phyloP scores from a whole-genome alignment of 2,113 vertebrate genomes.

The Dasyprocta punctata region DNA sequence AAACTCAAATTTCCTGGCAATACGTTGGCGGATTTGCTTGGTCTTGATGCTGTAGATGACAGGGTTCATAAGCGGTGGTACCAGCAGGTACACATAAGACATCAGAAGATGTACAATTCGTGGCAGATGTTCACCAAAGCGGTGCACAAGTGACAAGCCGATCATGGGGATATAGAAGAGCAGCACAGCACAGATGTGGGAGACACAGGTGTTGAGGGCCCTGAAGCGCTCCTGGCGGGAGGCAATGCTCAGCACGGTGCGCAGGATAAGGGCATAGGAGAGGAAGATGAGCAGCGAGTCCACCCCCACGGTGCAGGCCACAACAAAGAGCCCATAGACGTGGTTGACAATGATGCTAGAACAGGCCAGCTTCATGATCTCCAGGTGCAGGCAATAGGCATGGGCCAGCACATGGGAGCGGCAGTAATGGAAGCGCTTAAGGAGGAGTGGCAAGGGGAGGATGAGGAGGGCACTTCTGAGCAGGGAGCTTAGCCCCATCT shows the following conservation, averaged over 20 bases:
- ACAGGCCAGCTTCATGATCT: slow-evolving; percentile 80
- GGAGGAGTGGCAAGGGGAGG: slow-evolving; percentile 66
- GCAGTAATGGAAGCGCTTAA: slow-evolving; percentile 68
- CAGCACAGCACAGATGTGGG: slow-evolving; percentile 58
- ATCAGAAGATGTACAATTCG: slow-evolving; percentile 70
- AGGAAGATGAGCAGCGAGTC: slow-evolving; percentile 75
- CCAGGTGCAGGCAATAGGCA: slow-evolving; percentile 74
- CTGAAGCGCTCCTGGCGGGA: slow-evolving; percentile 50
- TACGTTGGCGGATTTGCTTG: slow-evolving; percentile 73
- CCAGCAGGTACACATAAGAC: slow-evolving; percentile 81
- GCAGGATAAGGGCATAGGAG: slow-evolving; percentile 60
- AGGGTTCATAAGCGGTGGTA: slow-evolving; percentile 80
- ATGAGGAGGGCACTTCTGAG: slow-evolving; percentile 52
- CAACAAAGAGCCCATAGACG: slow-evolving; percentile 71
- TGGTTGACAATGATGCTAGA: slow-evolving; percentile 74
- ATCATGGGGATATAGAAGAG: slow-evolving; percentile 76
- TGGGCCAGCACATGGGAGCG: slow-evolving; percentile 66
- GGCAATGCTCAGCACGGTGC: slow-evolving; percentile 52
- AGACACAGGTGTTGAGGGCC: slow-evolving; percentile 72
- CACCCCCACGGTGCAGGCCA: slow-evolving; percentile 71
- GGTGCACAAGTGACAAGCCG: slow-evolving; percentile 75
- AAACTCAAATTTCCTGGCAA: slow-evolving; percentile 68
- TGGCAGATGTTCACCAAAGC: slow-evolving; percentile 76
- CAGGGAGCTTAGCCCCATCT: background rate
- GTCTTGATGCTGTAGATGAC: slow-evolving; percentile 82